Conservation (phyloP, 1,140 invertebrate species). For the Rhyzopertha dominica region DNA sequence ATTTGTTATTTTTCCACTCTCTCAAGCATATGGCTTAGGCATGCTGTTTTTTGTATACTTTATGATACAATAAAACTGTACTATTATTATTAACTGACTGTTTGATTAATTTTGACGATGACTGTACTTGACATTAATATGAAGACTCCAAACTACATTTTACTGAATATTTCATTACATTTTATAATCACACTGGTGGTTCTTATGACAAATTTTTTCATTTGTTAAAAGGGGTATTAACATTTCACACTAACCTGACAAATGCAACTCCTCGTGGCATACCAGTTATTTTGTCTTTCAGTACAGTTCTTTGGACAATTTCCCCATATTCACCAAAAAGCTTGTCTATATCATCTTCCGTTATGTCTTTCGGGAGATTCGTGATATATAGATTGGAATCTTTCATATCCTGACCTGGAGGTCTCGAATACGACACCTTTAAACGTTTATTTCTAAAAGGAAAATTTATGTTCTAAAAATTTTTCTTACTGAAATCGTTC, state of each 20-base stretch:
- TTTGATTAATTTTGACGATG: too few relatives aligned
- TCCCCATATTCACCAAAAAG: slow-evolving; percentile 82
- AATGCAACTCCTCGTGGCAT: slow-evolving; percentile 84
- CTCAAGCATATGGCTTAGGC: too few relatives aligned
- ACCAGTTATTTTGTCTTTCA: slow-evolving; percentile 82
- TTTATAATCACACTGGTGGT: too few relatives aligned
- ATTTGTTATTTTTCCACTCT: too few relatives aligned
- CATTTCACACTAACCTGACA: slow-evolving; percentile 64
- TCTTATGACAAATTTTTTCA: too few relatives aligned
- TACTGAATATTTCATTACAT: too few relatives aligned
- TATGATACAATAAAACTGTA: too few relatives aligned
- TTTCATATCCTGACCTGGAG: slow-evolving; percentile 87
- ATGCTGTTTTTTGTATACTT: too few relatives aligned
- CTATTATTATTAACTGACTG: too few relatives aligned
- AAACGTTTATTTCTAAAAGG: slow-evolving; percentile 48
- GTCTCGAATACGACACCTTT: slow-evolving; percentile 85
- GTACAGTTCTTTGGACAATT: slow-evolving; percentile 85
- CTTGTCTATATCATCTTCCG: slow-evolving; percentile 73
- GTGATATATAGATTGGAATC: slow-evolving; percentile 93
- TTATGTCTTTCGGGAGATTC: slow-evolving; percentile 81
- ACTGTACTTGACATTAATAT: too few relatives aligned
- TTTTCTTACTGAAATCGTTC: background rate
- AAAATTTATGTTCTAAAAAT: slow-evolving; percentile 2
- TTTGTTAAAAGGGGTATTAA: slow-evolving; percentile 3
- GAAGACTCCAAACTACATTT: too few relatives aligned